Evolutionary conservation across 2,888 invertebrate species (phyloP).

Genomic region (Scaeva pyrastri): DNA sequence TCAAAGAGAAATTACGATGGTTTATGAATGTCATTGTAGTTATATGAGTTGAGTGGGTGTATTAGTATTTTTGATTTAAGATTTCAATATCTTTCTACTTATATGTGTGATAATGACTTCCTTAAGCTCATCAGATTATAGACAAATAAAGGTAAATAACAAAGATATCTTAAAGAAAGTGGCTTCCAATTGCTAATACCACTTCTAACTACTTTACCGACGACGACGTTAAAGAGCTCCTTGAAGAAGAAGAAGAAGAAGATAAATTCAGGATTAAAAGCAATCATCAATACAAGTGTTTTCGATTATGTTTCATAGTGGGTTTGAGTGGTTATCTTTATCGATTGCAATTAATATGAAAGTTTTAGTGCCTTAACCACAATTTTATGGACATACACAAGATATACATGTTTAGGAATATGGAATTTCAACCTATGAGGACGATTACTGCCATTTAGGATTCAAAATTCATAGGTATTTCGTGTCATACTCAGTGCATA

Average conservation of each 20-base stretch:
- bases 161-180: neutral
- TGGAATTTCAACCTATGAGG: too few species aligned
- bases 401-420: too few species aligned
- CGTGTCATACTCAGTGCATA: too few species aligned
- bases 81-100: conserved; percentile 3
- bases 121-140: conserved; percentile 13
- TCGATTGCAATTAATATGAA: neutral
- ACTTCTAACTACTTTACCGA: too few species aligned
- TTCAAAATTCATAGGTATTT: too few species aligned
- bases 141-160: neutral
- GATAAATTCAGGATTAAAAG: neutral
- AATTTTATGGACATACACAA: too few species aligned
- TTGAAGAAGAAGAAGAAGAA: neutral
- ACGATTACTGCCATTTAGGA: too few species aligned
- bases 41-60: too few species aligned
- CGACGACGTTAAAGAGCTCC: too few species aligned
- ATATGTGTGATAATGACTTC: conserved; percentile 36
- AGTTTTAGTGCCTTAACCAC: neutral
- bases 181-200: neutral
- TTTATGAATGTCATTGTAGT: neutral
- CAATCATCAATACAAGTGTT: conserved; percentile 4
- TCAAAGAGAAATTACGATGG: neutral
- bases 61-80: neutral
- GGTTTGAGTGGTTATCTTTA: neutral
- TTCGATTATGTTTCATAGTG: neutral